phyloP scores from a whole-genome alignment of 2,888 invertebrate species.

The Acronicta psi region DNA sequence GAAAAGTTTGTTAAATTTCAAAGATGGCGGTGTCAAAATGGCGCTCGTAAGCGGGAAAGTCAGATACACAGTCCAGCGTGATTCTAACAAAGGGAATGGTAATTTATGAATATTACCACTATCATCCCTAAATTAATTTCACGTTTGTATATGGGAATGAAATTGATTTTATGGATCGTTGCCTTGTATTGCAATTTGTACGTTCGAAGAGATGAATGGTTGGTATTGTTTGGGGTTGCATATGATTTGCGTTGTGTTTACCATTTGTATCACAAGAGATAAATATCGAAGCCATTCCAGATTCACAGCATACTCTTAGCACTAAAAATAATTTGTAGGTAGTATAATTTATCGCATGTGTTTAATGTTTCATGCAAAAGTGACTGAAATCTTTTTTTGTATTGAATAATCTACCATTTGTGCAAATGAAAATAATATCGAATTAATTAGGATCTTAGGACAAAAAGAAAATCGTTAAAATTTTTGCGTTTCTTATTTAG shows the following conservation, averaged over 20 bases:
- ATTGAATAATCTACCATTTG: too few relatives aligned
- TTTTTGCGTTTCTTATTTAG: too few relatives aligned
- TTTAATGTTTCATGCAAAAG: too few relatives aligned
- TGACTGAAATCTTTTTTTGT: too few relatives aligned
- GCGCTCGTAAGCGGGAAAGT: conserved; percentile 5
- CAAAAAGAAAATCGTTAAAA: too few relatives aligned
- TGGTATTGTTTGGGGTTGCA: conserved; percentile 27
- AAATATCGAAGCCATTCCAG: too few relatives aligned
- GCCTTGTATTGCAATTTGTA: conserved; percentile 33
- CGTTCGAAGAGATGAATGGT: conserved; percentile 10
- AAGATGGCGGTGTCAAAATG: conserved; percentile 36
- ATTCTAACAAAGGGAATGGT: conserved; percentile 46
- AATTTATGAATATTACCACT: conserved; percentile 51
- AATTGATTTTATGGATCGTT: conserved; percentile 42
- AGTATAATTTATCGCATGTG: too few relatives aligned
- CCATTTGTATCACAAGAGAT: conserved; percentile 5
- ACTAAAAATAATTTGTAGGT: too few relatives aligned
- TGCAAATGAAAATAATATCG: too few relatives aligned
- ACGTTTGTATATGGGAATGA: conserved; percentile 33
- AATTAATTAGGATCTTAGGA: too few relatives aligned
- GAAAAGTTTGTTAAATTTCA: background rate
- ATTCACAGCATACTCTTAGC: too few relatives aligned
- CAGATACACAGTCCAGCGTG: conserved; percentile 13
- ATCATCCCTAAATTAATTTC: conserved; percentile 51
- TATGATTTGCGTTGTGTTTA: conserved; percentile 15